phyloP scores from a whole-genome alignment of 1,140 invertebrate genomes.

The Trypoxylus dichotomus region DNA sequence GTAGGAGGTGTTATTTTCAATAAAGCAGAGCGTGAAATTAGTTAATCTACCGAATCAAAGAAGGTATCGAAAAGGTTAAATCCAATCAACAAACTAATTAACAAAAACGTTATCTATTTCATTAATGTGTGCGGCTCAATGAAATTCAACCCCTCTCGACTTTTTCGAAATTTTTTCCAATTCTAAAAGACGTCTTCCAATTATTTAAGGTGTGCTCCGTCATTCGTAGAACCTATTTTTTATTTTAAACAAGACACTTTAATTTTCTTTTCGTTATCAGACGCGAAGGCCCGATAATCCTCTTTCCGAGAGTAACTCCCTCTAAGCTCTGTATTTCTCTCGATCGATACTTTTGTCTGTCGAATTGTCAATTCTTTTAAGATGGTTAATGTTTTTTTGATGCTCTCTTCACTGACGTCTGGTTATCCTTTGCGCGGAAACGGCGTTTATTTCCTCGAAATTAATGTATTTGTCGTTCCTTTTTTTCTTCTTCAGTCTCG shows the following conservation, averaged over 20 bases:
- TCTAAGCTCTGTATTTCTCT: background rate
- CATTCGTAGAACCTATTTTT: background rate
- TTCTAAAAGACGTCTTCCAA: background rate
- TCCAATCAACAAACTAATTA: too few species aligned
- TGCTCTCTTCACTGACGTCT: background rate
- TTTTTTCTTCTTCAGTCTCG: background rate
- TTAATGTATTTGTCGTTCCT: background rate
- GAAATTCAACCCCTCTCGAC: background rate
- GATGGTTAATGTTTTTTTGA: constrained; percentile 21
- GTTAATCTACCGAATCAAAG: too few species aligned
- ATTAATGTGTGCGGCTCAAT: background rate
- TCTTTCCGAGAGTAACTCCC: background rate
- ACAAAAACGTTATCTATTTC: background rate
- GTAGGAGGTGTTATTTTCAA: too few species aligned
- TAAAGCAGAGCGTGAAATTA: too few species aligned
- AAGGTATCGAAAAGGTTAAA: too few species aligned
- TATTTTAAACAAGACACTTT: constrained; percentile 16
- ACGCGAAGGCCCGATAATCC: background rate
- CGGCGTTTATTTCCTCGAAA: background rate
- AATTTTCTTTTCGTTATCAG: constrained; percentile 17
- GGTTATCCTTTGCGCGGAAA: background rate
- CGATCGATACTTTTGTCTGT: background rate
- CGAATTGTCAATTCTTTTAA: constrained; percentile 19
- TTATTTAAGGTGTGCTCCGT: background rate
- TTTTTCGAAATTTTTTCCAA: background rate